Base-by-base conservation (phyloP, 2,113 vertebrate genomes). In the Erinaceus europaeus region DNA sequence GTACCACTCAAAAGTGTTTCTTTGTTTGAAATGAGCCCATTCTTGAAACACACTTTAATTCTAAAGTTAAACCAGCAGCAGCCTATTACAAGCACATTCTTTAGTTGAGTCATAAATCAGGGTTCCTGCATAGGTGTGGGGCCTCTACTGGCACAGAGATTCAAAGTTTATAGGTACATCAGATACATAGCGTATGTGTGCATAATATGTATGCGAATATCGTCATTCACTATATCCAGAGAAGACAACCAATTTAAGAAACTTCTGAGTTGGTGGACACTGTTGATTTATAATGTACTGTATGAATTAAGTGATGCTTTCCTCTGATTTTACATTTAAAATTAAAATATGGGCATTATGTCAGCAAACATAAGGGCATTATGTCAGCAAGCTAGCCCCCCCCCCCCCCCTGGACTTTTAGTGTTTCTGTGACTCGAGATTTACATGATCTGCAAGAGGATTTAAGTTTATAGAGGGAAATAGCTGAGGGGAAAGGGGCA, bases 271-370 rank as follows among this genome's bases (percentile, higher is more conserved):
- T 78, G 88, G 95, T 95, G 95, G 94, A 95, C 95, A 94, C 96
- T 96, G 95, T 95, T 93, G 94, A 97, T 91, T 91, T 94, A 85
- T 85, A 86, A 94, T 95, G 96, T 96, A 97, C 97, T 97, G 97
- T 98, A 97, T 94, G 95, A 96, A 93, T 95, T 96, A 78, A 96
- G 95, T 96, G 96, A 97, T 93, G 95, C 96, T 97, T 97, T 97
- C 95, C 95, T 96, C 91, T 96, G 94, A 95, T 96, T 97, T 97
- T 95, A 93, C 95, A 96, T 95, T 96, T 96, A 96, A 96, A 96
- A 89, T 97, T 96, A 95, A 97, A 97, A 97, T 95, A 95, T 93
- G 97, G 97, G 97, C 97, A 97, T 98, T 98, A 97, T 96, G 93
- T 97, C 96, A 97, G 96, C 96, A 93, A 96, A 95, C 88, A 94